Base-by-base conservation (phyloP, 2,113 vertebrate genomes). In the Bagarius yarrelli region DNA sequence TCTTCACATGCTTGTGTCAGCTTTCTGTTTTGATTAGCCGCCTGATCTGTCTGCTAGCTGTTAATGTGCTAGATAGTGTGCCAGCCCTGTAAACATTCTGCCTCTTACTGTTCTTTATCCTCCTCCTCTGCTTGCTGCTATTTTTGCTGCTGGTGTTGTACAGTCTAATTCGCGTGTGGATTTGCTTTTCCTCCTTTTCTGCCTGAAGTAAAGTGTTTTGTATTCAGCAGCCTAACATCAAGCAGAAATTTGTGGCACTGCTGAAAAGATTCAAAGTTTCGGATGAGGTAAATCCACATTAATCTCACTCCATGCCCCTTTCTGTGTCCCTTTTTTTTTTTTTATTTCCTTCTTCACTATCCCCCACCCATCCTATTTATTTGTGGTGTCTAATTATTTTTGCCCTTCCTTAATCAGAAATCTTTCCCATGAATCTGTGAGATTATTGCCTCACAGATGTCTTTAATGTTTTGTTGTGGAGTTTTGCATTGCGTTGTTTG, bases 161-260 rank as follows among this genome's bases (percentile, higher is more conserved):
- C 63, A 64, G 81, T 30, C 55, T 77, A 52, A 72, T 79, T 53
- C 9, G 77, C 72, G 53, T 55, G 63, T 80, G 75, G 67, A 52
- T 81, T 81, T 70, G 44, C 73, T 78, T 36, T 73, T 55, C 52
- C 18, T n/a, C 27, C 47, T 57, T 55, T 73, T 80, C 73, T 81
- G 30, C 82, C 63, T 86, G 56, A 77, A 13, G 16, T 76, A 32
- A 61, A 79, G 47, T 82, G 44, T 81, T 77, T 85, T 81, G 21
- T 73, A 36, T 82, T 36, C 91, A 95, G 94, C 94, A 95, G 89
- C 94, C 94, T 50, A 95, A 95, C 86, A 94, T 95, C 88, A 95
- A 94, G 76, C 94, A 95, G 90, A 95, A 95, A 87, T 94, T 95
- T 78, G 93, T 94, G 86, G 84, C 87, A 40, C 40, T 88, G 47